Evolutionary conservation across 2,113 vertebrate species (phyloP).

Genomic region (Cricetomys ansorgei): DNA sequence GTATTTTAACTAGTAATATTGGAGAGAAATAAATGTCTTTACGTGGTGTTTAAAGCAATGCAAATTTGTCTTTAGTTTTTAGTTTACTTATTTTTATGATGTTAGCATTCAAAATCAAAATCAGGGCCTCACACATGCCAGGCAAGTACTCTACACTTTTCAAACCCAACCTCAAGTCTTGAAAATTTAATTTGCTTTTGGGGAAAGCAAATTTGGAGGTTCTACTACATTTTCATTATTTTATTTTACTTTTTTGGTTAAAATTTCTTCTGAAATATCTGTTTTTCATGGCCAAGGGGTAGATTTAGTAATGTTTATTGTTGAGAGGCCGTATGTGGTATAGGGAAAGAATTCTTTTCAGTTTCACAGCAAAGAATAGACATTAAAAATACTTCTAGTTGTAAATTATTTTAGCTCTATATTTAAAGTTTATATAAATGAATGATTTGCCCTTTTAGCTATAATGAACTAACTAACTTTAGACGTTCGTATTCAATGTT

Average conservation of each 20-base stretch:
- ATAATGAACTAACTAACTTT: not conserved
- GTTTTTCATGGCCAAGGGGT: not conserved
- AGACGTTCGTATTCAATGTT: not conserved
- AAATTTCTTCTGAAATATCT: not conserved
- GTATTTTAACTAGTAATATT: not conserved
- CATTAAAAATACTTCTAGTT: not conserved
- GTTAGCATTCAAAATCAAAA: not conserved
- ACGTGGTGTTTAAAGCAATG: not conserved
- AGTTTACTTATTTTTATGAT: not conserved
- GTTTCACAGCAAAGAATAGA: not conserved
- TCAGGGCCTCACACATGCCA: not conserved
- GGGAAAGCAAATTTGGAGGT: not conserved
- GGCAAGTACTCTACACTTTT: not conserved
- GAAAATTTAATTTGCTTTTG: not conserved
- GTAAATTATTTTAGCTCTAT: not conserved
- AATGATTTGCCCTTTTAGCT: not conserved
- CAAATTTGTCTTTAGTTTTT: not conserved
- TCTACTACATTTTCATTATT: not conserved
- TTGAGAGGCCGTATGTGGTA: not conserved
- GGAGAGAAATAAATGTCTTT: not conserved
- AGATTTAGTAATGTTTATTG: conserved; percentile 2
- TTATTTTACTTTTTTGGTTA: not conserved
- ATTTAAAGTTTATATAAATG: not conserved
- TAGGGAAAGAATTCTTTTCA: not conserved
- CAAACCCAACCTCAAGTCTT: not conserved